Base-by-base conservation (phyloP, 2,888 invertebrate genomes). In the Hybos culiciformis region DNA sequence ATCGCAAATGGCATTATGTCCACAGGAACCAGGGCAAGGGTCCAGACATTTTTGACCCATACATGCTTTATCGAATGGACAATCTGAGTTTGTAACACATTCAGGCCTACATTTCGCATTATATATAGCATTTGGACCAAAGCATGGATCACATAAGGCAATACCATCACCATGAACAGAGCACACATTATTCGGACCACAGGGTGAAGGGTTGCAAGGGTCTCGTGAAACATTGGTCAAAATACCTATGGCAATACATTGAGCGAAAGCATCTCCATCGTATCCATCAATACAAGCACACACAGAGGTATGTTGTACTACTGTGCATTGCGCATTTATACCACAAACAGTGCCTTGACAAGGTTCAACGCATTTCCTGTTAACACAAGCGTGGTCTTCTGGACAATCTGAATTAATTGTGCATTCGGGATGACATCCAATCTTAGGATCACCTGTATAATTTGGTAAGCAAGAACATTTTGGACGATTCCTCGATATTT, bases 341-440 rank as follows among this genome's bases (percentile, higher is more conserved):
- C 90, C 90, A 59, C 91, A 91, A 33, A 85, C 67, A 48, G 75
- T 75, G 36, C 74, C 75, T 26, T 74, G 66, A 57, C 87, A 88
- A 18, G 85, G 83, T 65, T 83, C 78, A 44, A 71, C 63, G 57
- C 87, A 86, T 56, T 80, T 78, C 53, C 76, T 73, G 55, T 83
- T 78, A 12, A 84, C 67, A 59, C 90, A 90, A 14, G 84, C 78
- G 60, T 80, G 76, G 51, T 79, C 73, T 4, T 74, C 65, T 11
- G 77, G 70, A 62, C 90, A 90, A 54, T 88, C 87, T 0, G 85
- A 80, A 62, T 87, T 86, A 54, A 83, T 74, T n/a, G 77, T 71
- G 62, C 87, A 85, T 67, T 87, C 85, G 19, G 84, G 81, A 57
- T 74, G 74, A 59, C 79, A 88, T 52, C 83, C 84, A 41, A 71